Evolutionary conservation across 2,888 invertebrate species (phyloP).

Genomic region (Epsilonema sp.): DNA sequence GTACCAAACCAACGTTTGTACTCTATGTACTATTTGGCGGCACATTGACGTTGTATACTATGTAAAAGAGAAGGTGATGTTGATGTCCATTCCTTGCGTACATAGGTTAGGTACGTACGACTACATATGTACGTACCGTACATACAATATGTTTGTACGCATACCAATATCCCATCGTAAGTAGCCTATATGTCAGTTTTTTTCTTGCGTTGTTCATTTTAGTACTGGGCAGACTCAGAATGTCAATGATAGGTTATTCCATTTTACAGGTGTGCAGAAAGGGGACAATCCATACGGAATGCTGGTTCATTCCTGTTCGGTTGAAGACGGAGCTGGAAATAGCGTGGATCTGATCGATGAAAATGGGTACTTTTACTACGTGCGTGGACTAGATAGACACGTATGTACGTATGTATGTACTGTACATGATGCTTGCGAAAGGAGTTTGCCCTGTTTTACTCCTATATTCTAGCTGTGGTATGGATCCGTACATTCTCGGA

Average conservation of each 20-base stretch:
- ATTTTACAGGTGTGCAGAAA: background rate
- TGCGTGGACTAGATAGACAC: background rate
- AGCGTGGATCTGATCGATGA: background rate
- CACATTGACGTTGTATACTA: no score
- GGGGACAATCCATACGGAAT: slow-evolving; percentile 1
- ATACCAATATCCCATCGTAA: no score
- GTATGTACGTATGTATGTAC: no score
- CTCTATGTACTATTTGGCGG: no score
- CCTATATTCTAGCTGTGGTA: slow-evolving; percentile 4
- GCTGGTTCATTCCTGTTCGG: slow-evolving; percentile 2
- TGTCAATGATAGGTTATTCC: background rate
- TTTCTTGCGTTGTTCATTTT: background rate
- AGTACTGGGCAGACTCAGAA: background rate
- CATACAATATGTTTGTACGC: no score
- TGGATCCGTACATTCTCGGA: slow-evolving; percentile 8
- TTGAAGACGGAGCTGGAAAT: slow-evolving; percentile 1
- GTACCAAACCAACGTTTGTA: no score
- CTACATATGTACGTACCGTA: no score
- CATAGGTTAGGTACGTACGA: no score
- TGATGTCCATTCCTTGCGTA: background rate
- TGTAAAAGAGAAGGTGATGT: background rate
- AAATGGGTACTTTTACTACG: background rate
- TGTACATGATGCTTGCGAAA: no score
- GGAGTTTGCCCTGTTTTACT: no score
- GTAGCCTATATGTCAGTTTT: no score